Evolutionary conservation across 2,113 vertebrate species (phyloP), one percentile per base, ranked within the genome.

Genomic region (Pleuronectes platessa): DNA sequence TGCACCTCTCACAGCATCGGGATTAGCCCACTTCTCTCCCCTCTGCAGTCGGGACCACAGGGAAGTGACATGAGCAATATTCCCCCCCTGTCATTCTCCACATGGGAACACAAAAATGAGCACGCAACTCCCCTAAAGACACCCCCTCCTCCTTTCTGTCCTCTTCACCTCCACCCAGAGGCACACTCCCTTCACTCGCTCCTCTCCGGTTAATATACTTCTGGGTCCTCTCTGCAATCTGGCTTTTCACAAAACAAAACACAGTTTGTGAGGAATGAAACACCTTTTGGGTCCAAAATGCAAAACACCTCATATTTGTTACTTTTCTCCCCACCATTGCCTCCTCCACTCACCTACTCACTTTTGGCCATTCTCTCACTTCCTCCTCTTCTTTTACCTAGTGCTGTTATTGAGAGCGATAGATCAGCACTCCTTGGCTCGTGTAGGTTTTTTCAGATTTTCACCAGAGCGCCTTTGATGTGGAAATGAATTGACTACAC

Each of bases 401-500:
- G 62, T 61, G 59, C 69, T 65, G 59, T 56, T 40, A 6, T 71
- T 54, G 45, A 49, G 49, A 84, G 77, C 58, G 4, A 72, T 35
- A 68, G 53, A 78, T 62, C 53, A 17, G 58, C 12, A 31, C 20
- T 67, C 56, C 73, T 80, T 11, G 0, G 55, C 37, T 76, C 54
- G 62, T 55, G 74, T 59, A 71, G 74, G 67, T 79, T 87, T 83
- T 83, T 87, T 83, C 62, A 18, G 66, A 71, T 81, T 81, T 82
- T 80, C 64, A 54, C 67, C 21, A n/a, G 64, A 76, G 74, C 62
- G 56, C 58, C 76, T 92, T 92, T 90, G 88, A 92, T 86, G 86
- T 92, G 89, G 80, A 90, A 89, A 91, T 90, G 5, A 83, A 84
- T 77, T 73, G 71, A 87, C 75, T 86, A 62, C 54, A 81, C 67